Percentiles rank a stretch among this genome's conserved stretches.
These are phyloP conservation scores for Lepisosteus osseus DNA, from an alignment of 2,113 vertebrate genomes.

Conservation along the genomic window DNA sequence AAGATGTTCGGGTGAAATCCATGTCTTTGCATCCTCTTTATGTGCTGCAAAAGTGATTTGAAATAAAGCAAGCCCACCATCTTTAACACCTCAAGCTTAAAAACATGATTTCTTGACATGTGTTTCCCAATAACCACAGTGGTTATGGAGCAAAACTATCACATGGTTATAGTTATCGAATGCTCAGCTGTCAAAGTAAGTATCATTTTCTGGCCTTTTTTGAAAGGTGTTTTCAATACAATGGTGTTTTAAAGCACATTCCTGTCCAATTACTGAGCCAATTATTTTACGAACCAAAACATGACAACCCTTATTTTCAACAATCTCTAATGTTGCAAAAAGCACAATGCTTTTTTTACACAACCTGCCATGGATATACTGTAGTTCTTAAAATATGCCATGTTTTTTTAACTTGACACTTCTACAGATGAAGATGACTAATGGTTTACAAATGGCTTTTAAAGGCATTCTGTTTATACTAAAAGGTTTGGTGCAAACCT, in stretches of 20 bases:
- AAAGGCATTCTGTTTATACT: neutral
- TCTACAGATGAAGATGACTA: neutral
- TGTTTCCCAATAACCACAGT: no score
- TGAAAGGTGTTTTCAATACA: neutral
- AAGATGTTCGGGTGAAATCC: no score
- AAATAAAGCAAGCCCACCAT: no score
- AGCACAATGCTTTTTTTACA: neutral
- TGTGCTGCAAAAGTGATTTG: no score
- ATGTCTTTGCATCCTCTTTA: no score
- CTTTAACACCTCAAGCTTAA: no score
- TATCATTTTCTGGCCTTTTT: neutral
- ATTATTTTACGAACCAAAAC: neutral
- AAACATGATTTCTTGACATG: no score
- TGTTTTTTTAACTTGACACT: neutral
- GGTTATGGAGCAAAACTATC: no score
- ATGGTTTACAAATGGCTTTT: neutral
- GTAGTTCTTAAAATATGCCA: neutral
- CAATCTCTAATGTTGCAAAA: no score
- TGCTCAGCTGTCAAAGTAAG: no score
- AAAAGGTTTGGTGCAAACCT: no score
- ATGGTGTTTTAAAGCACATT: neutral
- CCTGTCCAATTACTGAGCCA: neutral
- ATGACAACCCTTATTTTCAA: neutral
- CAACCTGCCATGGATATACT: neutral
- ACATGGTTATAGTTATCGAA: no score